Base-by-base conservation (phyloP, 2,113 vertebrate genomes). In the Marmota monax region DNA sequence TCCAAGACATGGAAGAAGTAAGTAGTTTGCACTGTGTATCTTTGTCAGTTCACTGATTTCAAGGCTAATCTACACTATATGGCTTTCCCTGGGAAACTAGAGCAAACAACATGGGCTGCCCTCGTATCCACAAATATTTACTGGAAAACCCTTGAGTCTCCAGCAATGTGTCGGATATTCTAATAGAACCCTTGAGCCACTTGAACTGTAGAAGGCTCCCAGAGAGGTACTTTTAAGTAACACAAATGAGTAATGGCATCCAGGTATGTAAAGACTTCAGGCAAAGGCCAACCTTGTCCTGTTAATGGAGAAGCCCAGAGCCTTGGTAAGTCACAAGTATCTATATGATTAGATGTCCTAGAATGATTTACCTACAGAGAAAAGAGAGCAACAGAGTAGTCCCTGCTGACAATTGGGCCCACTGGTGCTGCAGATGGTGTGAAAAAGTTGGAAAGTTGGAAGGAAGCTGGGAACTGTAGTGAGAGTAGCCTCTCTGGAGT, bases 181-280 rank as follows among this genome's bases (percentile, higher is more conserved):
- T 95, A 53, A 29, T 9, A 53, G 82, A 48, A 3, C 9, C 84
- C 85, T 90, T 22, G 42, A 92, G 39, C n/a, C 17, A 56, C 45
- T 67, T 72, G 51, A 94, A 22, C 34, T 5, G 13, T 74, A 87
- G 9, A 37, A 86, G 63, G 29, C 6, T 42, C 78, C 37, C 20
- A 22, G 1, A 74, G 78, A 82, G 18, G 48, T 37, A 37, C 48
- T 94, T 96, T 84, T 53, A 76, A 86, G 83, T 48, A 84, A 65
- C 42, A 96, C 34, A 95, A 84, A 73, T 87, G 84, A 84, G 32
- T 97, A 86, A 77, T 80, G 84, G 37, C 13, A 39, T 12, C 0
- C 0, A n/a, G 37, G 4, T 84, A 86, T 72, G 56, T 72, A 65
- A 96, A 94, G 45, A 70, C 39, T 32, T 12, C 16, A 58, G 53